Percentiles rank a stretch among this genome's conserved stretches.
Evolutionary conservation across 2,113 vertebrate species (phyloP).

Genomic region (Dasyurus viverrinus): DNA sequence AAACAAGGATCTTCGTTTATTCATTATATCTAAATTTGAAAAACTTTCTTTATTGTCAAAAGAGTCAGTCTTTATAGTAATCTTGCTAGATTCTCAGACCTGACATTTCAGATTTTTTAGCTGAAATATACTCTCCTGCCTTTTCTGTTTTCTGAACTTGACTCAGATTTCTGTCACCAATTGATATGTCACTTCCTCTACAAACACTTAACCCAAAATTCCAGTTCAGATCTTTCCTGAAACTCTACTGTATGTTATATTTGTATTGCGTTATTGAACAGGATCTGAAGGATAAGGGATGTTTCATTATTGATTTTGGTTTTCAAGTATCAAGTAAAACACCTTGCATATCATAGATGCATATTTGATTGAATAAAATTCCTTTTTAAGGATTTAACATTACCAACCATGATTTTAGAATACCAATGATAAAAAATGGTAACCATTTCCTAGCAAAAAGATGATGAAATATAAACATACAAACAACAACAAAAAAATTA

Average conservation of each 20-base stretch:
- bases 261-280: not conserved
- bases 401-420: no score
- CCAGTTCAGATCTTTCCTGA: not conserved
- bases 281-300: not conserved
- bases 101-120: no score
- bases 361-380: not conserved
- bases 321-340: not conserved
- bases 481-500: no score
- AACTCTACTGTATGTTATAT: not conserved
- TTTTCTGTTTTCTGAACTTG: no score
- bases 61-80: no score
- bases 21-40: not conserved
- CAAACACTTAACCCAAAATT: not conserved
- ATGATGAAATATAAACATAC: no score
- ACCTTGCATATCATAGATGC: not conserved
- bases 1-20: not conserved
- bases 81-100: no score
- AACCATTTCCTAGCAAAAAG: no score
- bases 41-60: not conserved
- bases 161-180: no score
- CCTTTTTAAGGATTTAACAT: not conserved
- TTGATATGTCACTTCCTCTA: no score
- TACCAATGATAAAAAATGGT: not conserved
- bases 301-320: not conserved
- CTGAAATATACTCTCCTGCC: no score